Evolutionary conservation across 2,888 invertebrate genomes (phyloP).

Genomic region (Dasysyrphus albostriatus): DNA sequence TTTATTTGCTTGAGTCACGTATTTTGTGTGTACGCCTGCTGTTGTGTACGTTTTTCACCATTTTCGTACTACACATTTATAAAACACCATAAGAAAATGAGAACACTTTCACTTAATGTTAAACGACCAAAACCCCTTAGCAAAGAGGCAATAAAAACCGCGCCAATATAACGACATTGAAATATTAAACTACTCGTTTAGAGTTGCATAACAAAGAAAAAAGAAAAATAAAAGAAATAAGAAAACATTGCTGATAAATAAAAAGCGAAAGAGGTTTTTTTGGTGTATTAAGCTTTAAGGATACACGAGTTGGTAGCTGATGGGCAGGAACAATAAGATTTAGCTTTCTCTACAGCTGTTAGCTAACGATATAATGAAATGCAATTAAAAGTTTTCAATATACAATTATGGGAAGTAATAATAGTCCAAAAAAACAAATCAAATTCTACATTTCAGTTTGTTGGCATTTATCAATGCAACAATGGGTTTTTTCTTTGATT

Average conservation of each 20-base stretch:
- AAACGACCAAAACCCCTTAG: conserved; percentile 30
- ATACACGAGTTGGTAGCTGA: conserved; percentile 4
- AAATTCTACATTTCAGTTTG: background rate
- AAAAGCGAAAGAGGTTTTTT: conserved; percentile 37
- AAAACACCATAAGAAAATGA: conserved; percentile 61
- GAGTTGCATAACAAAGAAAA: conserved; percentile 46
- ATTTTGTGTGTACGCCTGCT: conserved; percentile 12
- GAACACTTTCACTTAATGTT: conserved; percentile 70
- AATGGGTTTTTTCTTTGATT: too few relatives aligned
- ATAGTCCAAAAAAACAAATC: background rate
- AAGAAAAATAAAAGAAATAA: background rate
- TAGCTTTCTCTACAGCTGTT: conserved; percentile 19
- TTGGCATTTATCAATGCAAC: too few relatives aligned
- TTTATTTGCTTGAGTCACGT: conserved; percentile 53
- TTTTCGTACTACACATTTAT: conserved; percentile 52
- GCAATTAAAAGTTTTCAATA: background rate
- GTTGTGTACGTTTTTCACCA: conserved; percentile 45
- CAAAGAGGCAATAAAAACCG: conserved; percentile 60
- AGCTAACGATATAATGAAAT: background rate
- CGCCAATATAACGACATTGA: conserved; percentile 67
- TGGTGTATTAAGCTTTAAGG: conserved; percentile 25
- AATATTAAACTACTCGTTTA: conserved; percentile 38
- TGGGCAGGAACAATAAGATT: background rate
- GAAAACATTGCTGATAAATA: background rate
- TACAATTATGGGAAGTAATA: background rate